These are phyloP conservation scores for Endotricha flammealis DNA, from an alignment of 2,888 invertebrate genomes.

Conservation along the genomic window DNA sequence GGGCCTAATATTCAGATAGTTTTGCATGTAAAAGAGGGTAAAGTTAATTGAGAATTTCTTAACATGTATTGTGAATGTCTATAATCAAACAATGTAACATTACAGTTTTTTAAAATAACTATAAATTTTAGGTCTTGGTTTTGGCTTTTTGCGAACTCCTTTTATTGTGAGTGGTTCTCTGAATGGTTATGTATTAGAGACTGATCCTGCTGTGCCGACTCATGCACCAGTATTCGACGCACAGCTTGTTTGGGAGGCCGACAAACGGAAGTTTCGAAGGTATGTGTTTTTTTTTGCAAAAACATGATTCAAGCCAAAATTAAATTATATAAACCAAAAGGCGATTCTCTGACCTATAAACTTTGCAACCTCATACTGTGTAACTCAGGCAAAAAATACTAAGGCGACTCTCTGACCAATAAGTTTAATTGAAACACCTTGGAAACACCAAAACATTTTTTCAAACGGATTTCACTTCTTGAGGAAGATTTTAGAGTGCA, in stretches of 20 bases:
- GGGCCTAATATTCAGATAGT: conserved; percentile 82
- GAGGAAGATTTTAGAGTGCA: no score
- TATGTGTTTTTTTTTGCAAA: conserved; percentile 36
- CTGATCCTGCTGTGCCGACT: conserved; percentile 79
- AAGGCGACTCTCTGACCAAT: no score
- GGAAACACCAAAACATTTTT: no score
- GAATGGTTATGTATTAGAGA: conserved; percentile 82
- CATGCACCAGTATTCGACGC: conserved; percentile 82
- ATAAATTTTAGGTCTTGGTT: conserved; percentile 69
- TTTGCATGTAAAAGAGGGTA: conserved; percentile 82
- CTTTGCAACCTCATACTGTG: no score
- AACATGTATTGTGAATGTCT: no score
- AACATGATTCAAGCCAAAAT: no score
- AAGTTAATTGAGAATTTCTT: not conserved
- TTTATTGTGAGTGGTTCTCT: conserved; percentile 80
- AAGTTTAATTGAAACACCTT: no score
- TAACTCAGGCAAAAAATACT: no score
- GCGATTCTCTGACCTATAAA: no score
- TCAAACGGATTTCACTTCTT: no score
- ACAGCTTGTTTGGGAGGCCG: conserved; percentile 88
- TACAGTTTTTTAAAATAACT: not conserved
- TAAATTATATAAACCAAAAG: no score
- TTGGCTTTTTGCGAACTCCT: conserved; percentile 74
- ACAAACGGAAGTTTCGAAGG: conserved; percentile 83
- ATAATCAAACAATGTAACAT: no score